These are phyloP conservation scores for Nylanderia fulva DNA, from an alignment of 1,140 invertebrate species.

Conservation along the genomic window DNA sequence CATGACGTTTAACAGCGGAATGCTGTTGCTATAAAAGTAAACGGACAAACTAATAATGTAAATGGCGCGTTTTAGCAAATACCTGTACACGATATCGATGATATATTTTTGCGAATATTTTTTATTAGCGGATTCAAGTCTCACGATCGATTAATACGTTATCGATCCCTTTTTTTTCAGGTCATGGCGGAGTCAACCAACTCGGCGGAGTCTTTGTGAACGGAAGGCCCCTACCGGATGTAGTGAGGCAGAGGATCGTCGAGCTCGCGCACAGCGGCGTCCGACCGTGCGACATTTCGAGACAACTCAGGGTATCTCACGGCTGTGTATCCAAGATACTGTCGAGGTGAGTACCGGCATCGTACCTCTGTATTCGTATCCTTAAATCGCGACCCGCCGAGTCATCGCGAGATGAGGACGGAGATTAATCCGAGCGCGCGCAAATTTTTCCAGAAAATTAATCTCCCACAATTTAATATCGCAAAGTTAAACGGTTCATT, in stretches of 20 bases:
- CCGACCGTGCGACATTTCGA: constrained; percentile 96
- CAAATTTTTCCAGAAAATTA: neutral
- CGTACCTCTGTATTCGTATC: constrained; percentile 60
- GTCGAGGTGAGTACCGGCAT: constrained; percentile 91
- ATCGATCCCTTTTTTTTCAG: constrained; percentile 87
- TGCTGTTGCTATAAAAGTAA: too few relatives aligned
- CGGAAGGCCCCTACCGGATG: constrained; percentile 97
- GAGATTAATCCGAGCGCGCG: neutral
- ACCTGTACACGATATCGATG: neutral
- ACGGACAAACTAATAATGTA: neutral
- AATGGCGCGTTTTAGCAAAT: neutral
- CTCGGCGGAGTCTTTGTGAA: constrained; percentile 98
- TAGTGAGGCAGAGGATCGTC: constrained; percentile 97
- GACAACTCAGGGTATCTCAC: constrained; percentile 95
- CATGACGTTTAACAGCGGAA: neutral
- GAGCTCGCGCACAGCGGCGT: constrained; percentile 98
- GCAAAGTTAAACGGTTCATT: neutral
- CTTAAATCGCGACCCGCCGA: constrained; percentile 63
- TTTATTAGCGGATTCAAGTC: neutral
- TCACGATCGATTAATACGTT: constrained; percentile 71
- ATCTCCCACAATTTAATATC: neutral
- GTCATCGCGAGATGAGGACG: neutral
- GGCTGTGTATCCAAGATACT: constrained; percentile 98
- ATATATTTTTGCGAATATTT: neutral
- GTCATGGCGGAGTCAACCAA: constrained; percentile 98